Conservation (phyloP, 2,113 vertebrate genomes). For the Mixornis gularis region DNA sequence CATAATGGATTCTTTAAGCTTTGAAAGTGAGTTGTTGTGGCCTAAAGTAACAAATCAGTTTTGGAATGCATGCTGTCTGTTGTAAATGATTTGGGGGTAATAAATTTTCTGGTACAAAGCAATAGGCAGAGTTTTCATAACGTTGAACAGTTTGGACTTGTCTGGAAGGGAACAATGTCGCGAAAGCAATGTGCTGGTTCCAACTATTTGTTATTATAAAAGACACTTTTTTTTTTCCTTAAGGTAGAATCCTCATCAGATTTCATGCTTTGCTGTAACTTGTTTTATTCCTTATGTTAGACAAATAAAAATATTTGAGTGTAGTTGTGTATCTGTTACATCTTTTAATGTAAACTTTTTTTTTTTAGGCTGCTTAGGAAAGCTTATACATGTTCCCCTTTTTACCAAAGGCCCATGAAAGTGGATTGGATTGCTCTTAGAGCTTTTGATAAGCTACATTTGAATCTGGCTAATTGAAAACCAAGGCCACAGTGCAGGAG, state of each 20-base stretch:
- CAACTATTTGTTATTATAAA: constrained; percentile 82
- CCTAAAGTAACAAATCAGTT: constrained; percentile 78
- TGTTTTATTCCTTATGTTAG: constrained; percentile 72
- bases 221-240: constrained; percentile 70
- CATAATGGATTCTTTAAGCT: constrained; percentile 58
- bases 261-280: constrained; percentile 79
- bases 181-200: constrained; percentile 67
- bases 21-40: constrained; percentile 67
- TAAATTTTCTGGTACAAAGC: constrained; percentile 83
- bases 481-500: background rate
- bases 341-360: constrained; percentile 1
- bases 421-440: background rate
- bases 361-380: constrained; percentile 9
- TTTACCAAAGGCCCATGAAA: background rate
- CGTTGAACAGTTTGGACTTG: constrained; percentile 86
- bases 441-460: background rate
- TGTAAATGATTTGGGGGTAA: constrained; percentile 81
- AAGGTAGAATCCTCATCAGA: constrained; percentile 75
- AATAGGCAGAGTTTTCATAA: constrained; percentile 75
- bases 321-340: constrained; percentile 19
- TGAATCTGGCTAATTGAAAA: background rate
- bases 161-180: constrained; percentile 78
- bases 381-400: background rate
- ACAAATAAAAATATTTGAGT: constrained; percentile 67
- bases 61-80: constrained; percentile 82